Evolutionary conservation across 35 echinoderm and acorn worm genomes (phyloP).

Genomic region (Holothuria glaberrima): DNA sequence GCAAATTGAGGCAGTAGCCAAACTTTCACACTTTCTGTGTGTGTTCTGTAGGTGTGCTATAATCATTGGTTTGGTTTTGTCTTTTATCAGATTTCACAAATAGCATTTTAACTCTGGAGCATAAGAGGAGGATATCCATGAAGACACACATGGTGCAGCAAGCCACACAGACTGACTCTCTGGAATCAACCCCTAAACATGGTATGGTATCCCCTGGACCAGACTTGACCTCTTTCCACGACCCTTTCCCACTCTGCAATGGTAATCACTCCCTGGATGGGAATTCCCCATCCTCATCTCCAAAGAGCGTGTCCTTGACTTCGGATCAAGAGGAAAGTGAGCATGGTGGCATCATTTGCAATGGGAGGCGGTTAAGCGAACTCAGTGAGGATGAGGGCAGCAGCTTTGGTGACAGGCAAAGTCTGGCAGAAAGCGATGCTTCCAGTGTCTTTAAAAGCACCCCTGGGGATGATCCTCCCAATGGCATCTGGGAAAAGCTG

Average conservation of each 20-base stretch:
- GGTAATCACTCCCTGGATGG: conserved; percentile 33
- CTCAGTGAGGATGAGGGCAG: conserved; percentile 77
- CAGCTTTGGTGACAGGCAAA: conserved; percentile 85
- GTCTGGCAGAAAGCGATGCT: conserved; percentile 70
- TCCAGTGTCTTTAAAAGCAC: conserved; percentile 87
- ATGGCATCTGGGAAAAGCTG: conserved; percentile 67
- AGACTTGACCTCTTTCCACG: conserved; percentile 7
- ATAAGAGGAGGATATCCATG: conserved; percentile 84
- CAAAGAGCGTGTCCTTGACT: conserved; percentile 46
- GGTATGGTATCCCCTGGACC: conserved; percentile 17
- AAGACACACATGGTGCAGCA: conserved; percentile 57
- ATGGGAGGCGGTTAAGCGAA: conserved; percentile 72
- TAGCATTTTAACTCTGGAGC: conserved; percentile 65
- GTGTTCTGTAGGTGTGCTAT: not conserved
- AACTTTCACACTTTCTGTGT: not conserved
- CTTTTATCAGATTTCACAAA: not conserved
- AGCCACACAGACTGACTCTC: conserved; percentile 79
- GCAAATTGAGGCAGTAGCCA: too few species aligned
- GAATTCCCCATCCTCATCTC: conserved; percentile 9
- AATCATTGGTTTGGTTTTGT: not conserved
- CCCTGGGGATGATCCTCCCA: conserved; percentile 22
- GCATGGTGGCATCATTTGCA: conserved; percentile 80
- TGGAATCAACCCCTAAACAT: conserved; percentile 39
- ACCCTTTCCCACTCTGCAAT: conserved; percentile 23
- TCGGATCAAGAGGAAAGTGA: conserved; percentile 82